Conservation (phyloP, 2,113 vertebrate genomes). For the Peromyscus californicus region DNA sequence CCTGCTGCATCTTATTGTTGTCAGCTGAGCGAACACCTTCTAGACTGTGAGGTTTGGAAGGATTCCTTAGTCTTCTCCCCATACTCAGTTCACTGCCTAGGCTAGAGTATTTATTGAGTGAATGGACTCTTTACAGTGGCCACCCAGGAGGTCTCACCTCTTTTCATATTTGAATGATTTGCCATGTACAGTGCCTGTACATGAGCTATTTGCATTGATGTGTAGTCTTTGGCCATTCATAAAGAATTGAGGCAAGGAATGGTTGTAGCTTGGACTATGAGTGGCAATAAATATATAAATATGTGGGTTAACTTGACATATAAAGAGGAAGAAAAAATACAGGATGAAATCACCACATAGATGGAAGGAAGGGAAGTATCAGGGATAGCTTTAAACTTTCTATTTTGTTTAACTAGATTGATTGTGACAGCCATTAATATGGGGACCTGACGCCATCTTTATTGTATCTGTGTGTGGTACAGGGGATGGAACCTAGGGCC, state of each 20-base stretch:
- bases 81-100: not conserved
- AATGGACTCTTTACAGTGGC: not conserved
- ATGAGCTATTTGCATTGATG: not conserved
- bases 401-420: not conserved
- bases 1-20: not conserved
- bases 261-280: not conserved
- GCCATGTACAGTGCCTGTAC: not conserved
- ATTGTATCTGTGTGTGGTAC: not conserved
- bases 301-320: not conserved
- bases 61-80: not conserved
- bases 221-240: not conserved
- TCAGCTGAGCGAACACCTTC: not conserved
- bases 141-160: not conserved
- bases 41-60: not conserved
- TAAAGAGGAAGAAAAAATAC: not conserved
- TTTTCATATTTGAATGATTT: not conserved
- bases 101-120: not conserved
- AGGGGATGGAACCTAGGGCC: not conserved
- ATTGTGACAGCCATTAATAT: not conserved
- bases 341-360: not conserved
- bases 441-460: not conserved
- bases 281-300: not conserved
- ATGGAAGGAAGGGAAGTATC: not conserved
- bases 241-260: not conserved
- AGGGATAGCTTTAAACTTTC: not conserved